Percentiles rank a stretch among this genome's conserved stretches.
phyloP scores from a whole-genome alignment of 37 sponge, comb jelly and placozoan species.

The Oscarella lobularis region DNA sequence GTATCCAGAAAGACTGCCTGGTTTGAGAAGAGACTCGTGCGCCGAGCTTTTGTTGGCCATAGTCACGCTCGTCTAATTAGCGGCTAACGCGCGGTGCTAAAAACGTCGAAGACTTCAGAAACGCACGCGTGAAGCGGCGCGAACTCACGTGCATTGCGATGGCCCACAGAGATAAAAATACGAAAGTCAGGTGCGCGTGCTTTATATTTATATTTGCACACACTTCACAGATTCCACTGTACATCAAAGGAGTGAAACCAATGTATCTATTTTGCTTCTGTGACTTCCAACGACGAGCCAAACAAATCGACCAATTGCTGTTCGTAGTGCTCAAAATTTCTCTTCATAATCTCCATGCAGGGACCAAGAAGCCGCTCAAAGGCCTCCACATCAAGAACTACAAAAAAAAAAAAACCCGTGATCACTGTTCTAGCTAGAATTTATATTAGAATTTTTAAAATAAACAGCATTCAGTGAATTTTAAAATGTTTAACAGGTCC shows the following conservation, averaged over 20 bases:
- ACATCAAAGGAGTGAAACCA: constrained; percentile 10
- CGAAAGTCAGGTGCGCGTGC: too few species aligned
- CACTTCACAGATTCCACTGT: background rate
- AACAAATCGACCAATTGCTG: constrained; percentile 75
- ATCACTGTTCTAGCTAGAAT: background rate
- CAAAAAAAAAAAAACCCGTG: constrained; percentile 11
- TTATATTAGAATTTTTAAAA: background rate
- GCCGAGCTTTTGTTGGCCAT: too few species aligned
- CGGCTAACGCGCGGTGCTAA: too few species aligned
- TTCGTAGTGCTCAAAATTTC: constrained; percentile 79
- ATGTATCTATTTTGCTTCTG: constrained; percentile 22
- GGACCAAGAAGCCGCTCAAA: constrained; percentile 97
- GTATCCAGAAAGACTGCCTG: too few species aligned
- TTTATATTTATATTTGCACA: background rate
- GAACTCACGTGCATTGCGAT: too few species aligned
- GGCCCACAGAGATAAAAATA: too few species aligned
- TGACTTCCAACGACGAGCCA: constrained; percentile 63
- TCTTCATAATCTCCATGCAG: constrained; percentile 87
- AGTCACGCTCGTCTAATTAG: too few species aligned
- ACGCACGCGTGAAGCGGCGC: too few species aligned
- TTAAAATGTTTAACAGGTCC: background rate
- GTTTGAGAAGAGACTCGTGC: too few species aligned
- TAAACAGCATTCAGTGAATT: background rate
- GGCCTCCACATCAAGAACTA: constrained; percentile 76
- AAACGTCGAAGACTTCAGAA: too few species aligned